Evolutionary conservation across 2,888 invertebrate species (phyloP).

Genomic region (Operophtera brumata): DNA sequence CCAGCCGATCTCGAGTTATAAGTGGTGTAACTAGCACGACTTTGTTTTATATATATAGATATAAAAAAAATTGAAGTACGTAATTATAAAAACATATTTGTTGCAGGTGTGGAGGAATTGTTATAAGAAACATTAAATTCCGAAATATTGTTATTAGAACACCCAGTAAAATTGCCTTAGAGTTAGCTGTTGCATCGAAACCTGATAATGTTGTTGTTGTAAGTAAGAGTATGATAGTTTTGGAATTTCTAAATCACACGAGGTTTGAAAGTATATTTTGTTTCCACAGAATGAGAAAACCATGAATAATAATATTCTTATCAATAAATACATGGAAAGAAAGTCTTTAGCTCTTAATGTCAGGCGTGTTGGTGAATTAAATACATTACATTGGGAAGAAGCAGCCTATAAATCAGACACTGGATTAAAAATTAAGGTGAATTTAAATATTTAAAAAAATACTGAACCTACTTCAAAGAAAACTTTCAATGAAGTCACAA

Average conservation of each 20-base stretch:
- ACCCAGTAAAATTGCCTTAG: slow-evolving; percentile 28
- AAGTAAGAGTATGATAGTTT: background rate
- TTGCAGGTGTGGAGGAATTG: slow-evolving; percentile 53
- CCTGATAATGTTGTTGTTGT: slow-evolving; percentile 1
- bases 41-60: too few relatives aligned
- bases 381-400: slow-evolving; percentile 8
- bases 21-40: too few relatives aligned
- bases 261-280: background rate
- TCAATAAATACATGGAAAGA: background rate
- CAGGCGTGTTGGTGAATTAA: slow-evolving; percentile 3
- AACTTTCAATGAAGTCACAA: too few relatives aligned
- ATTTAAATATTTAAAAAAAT: background rate
- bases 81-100: too few relatives aligned
- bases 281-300: background rate
- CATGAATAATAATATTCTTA: background rate
- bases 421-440: slow-evolving; percentile 14
- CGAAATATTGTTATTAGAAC: slow-evolving; percentile 34
- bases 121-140: slow-evolving; percentile 44
- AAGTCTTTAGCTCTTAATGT: background rate
- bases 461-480: too few relatives aligned
- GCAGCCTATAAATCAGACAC: background rate
- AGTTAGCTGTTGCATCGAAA: background rate
- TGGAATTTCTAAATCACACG: background rate
- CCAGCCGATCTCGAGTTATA: too few relatives aligned
- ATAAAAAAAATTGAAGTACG: too few relatives aligned